Base-by-base conservation (phyloP, 2,888 invertebrate genomes). In the Hyposoter didymator region DNA sequence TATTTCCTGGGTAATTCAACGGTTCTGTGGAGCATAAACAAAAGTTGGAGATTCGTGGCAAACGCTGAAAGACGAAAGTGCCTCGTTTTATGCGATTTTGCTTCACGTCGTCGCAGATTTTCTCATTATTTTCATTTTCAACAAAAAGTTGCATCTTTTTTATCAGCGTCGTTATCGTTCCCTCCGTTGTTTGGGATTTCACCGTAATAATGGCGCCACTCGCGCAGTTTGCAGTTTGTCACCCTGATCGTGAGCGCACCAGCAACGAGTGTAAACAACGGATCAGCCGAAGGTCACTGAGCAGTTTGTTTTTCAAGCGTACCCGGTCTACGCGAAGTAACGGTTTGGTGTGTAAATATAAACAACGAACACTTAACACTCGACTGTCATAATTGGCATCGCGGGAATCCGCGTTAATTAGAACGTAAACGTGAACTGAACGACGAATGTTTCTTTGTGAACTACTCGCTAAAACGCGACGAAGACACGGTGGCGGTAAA, bases 361-460 rank as follows among this genome's bases (percentile, higher is more conserved):
- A 35, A 66, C 39, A 66, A 39, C 39, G n/a, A 28, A 47, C 45
- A 47, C 28, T 69, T 28, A 47, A 69, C 28, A 32, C 47, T 35
- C 52, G 14, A 14, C 28, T 14, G 35, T n/a, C 7, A 35, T 52
- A 72, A 72, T 72, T 72, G 19, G 52, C 72, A 35, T 52, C 72
- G 19, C 35, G 35, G 32, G 17, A 32, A 52, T 12, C n/a, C 35
- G 72, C 52, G 49, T 12, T n/a, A 72, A 72, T 52, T 52, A 49
- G 52, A 72, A 35, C 52, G 52, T 52, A 49, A 72, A 52, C 35
- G 35, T 19, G 35, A 49, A 49, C n/a, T 17, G 28, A 49, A 52
- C 35, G 32, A 52, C 28, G 49, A 35, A 35, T 6, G 22, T 35
- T 32, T 49, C 35, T 32, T 49, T 52, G 52, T 35, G n/a, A 32